Conservation (phyloP, 2,113 vertebrate species). For the Triplophysa rosa region DNA sequence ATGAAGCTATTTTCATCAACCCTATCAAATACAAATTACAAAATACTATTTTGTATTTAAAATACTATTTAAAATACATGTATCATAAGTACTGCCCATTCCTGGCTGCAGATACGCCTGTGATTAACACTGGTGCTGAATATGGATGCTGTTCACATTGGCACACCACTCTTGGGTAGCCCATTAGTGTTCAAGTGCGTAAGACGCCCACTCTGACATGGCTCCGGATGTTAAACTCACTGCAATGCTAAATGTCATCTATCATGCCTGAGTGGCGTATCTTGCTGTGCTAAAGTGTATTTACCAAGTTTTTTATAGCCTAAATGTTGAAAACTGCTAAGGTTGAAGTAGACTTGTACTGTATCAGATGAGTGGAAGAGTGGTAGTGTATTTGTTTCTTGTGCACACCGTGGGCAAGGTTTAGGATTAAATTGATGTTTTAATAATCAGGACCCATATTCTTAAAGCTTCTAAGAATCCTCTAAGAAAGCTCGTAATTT, state of each 20-base stretch:
- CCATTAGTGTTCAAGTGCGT: constrained; percentile 42
- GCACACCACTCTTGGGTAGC: constrained; percentile 24
- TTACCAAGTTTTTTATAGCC: not conserved
- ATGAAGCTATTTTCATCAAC: too few species aligned
- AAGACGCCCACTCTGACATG: constrained; percentile 30
- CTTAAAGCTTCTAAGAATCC: too few species aligned
- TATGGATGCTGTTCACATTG: constrained; percentile 41
- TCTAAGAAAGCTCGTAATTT: too few species aligned
- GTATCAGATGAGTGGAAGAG: not conserved
- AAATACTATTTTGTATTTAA: too few species aligned
- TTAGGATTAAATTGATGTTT: too few species aligned
- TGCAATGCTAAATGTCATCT: constrained; percentile 27
- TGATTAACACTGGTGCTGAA: constrained; percentile 42
- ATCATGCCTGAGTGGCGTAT: constrained; percentile 21
- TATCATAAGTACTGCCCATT: too few species aligned
- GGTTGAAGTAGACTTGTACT: not conserved
- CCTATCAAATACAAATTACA: too few species aligned
- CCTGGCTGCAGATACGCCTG: constrained; percentile 15
- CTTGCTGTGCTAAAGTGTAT: constrained; percentile 23
- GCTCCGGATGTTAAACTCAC: constrained; percentile 29
- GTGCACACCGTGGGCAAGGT: not conserved
- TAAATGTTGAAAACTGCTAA: not conserved
- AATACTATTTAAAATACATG: too few species aligned
- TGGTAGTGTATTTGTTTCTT: not conserved
- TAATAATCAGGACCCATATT: too few species aligned